Evolutionary conservation across 2,797 vertebrate genomes (phyloP), one percentile per base, ranked within the genome.

Genomic region (Synaphobranchus kaupii): DNA sequence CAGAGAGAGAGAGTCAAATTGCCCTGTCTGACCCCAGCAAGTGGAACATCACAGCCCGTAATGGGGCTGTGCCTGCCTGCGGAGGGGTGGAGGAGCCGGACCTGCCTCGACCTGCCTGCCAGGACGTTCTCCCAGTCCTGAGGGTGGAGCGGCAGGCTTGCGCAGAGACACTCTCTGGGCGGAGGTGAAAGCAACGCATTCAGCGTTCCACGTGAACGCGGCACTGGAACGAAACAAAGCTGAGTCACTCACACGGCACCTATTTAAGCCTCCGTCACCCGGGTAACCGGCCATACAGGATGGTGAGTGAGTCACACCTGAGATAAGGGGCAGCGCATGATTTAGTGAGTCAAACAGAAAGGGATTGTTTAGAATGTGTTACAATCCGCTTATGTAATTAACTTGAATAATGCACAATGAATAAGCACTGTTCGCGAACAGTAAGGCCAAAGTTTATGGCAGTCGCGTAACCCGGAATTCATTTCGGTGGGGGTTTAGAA

Each of bases 11-110:
- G 54, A 39, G 86, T 63, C 90, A 88, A 89, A 86, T 90, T 90
- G 86, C 68, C 88, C 86, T 25, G 48, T 0, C 13, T 85, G 88
- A 91, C 90, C 91, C 89, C 87, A 12, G 86, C 87, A 90, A 91
- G 88, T 89, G 87, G 81, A 83, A 25, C 81, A 54, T 83, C 81
- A 28, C 25, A 1, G 81, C 2, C 50, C 9, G 54, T 83, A 83
- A 83, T 83, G 82, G 52, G 82, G 47, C n/a, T 34, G 15, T 3
- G 52, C 25, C 50, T 12, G 50, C 48, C 39, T 28, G 81, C 25
- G 20, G 52, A 4, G 50, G 50, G 48, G n/a, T 6, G 52, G 28
- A 12, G 52, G n/a, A n/a, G 22, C 1, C 22, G 25, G 44, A 28
- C 44, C 76, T 80, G 76, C 5, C 44, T 20, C 17, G 76, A 34